These are phyloP conservation scores for Lamproptera curius DNA, from an alignment of 2,888 invertebrate species.

Conservation along the genomic window DNA sequence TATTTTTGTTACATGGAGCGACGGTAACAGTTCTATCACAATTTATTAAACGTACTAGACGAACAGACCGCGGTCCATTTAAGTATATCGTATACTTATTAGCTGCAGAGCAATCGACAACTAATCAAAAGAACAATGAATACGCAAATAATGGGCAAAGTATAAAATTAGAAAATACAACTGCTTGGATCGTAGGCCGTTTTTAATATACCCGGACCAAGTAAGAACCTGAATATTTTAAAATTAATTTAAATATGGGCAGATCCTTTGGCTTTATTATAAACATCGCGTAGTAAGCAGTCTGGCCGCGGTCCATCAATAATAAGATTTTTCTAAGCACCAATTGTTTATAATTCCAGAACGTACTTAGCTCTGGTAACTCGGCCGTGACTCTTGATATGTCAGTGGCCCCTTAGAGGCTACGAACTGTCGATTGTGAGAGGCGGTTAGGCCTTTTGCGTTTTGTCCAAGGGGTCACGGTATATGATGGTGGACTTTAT, in stretches of 20 bases:
- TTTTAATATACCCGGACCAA: neutral
- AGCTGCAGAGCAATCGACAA: slow-evolving; percentile 4
- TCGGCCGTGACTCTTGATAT: no score
- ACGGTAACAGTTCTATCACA: slow-evolving; percentile 1
- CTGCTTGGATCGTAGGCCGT: neutral
- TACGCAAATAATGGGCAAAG: slow-evolving; percentile 4
- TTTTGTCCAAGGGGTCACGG: slow-evolving; percentile 59
- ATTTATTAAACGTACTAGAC: neutral
- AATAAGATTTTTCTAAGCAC: no score
- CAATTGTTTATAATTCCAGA: no score
- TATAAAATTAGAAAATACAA: slow-evolving; percentile 6
- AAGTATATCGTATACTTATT: neutral
- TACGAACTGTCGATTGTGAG: no score
- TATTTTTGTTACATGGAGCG: neutral
- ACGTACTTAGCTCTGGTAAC: no score
- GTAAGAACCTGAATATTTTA: no score
- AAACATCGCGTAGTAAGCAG: no score
- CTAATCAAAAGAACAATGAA: neutral
- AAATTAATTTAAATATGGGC: no score
- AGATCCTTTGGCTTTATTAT: no score
- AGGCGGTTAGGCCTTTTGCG: slow-evolving; percentile 16
- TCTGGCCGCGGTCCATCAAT: no score
- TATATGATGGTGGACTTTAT: slow-evolving; percentile 65
- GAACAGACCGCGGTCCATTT: neutral
- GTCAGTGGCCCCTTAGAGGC: no score